Evolutionary conservation across 1,140 invertebrate species (phyloP), one percentile per base, ranked within the genome.

Genomic region (Drosophila grimshawi): DNA sequence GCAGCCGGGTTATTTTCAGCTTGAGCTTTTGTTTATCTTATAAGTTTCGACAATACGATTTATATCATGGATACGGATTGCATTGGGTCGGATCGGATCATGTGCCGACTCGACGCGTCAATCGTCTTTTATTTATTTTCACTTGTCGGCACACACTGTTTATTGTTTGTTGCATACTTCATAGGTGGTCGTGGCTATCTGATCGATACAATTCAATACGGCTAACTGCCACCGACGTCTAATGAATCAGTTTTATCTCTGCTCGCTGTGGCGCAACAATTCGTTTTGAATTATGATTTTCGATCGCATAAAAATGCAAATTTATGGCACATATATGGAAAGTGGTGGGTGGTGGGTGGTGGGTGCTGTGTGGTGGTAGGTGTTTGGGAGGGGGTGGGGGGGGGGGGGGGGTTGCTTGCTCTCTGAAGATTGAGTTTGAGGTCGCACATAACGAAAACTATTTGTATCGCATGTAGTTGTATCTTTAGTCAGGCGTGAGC

Each of bases 151-250:
- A 32, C 65, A 71, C 57, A 86, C 19, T 19, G 80, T 89, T 88
- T 89, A 88, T 88, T 80, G 10, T n/a, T n/a, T 43, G 39, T 89
- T 88, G 80, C 85, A 80, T 88, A 88, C 83, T 88, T 88, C 83
- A 78, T 88, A 75, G 83, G 83, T 88, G 83, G 83, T 88, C 82
- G 64, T 52, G 6, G n/a, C 30, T 49, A 29, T n/a, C 33, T 30
- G 51, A 51, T 64, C 59, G 55, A 66, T 52, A 71, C 77, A 72
- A 75, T 80, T 78, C 71, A 73, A 79, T 80, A 83, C 69, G 43
- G 30, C 39, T 4, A 37, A 37, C 27, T 27, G 27, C 41, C 48
- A 33, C 43, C n/a, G n/a, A 55, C 46, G 48, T 35, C 5, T 11
- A 61, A 66, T 80, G 76, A 78, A 68, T 78, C 63, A 78, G 62